Evolutionary conservation across 2,888 invertebrate genomes (phyloP).

Genomic region (Leptinotarsa juncta): DNA sequence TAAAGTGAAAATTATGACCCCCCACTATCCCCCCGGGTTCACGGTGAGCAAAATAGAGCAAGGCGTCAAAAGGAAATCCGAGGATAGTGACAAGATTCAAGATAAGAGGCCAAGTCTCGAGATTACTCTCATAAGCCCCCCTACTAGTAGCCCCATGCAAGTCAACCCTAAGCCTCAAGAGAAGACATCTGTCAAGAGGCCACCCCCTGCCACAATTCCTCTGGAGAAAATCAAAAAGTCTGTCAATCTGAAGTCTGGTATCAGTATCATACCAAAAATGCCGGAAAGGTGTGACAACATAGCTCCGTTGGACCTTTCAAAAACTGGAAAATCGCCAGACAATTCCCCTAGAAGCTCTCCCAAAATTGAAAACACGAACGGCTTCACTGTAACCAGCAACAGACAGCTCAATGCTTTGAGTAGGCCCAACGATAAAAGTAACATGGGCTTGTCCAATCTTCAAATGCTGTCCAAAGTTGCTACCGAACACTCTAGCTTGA

Average conservation of each 20-base stretch:
- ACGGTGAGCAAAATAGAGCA: conserved; percentile 65
- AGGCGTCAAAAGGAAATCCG: conserved; percentile 60
- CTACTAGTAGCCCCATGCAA: conserved; percentile 41
- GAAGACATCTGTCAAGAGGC: conserved; percentile 60
- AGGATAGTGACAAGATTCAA: conserved; percentile 49
- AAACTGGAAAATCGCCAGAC: conserved; percentile 54
- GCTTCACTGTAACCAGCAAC: conserved; percentile 46
- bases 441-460: conserved; percentile 65
- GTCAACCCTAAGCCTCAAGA: conserved; percentile 38
- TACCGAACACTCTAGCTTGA: conserved; percentile 57
- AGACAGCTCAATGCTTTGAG: conserved; percentile 43
- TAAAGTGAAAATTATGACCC: conserved; percentile 42
- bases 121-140: conserved; percentile 62
- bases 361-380: conserved; percentile 52
- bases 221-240: conserved; percentile 67
- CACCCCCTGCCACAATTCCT: conserved; percentile 70
- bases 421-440: conserved; percentile 47
- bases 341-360: conserved; percentile 58
- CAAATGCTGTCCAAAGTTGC: conserved; percentile 68
- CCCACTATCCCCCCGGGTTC: conserved; percentile 59
- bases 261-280: conserved; percentile 60
- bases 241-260: conserved; percentile 56
- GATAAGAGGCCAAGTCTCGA: conserved; percentile 63
- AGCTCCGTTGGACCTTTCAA: conserved; percentile 70
- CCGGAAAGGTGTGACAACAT: conserved; percentile 65